These are phyloP conservation scores for Ericerus pela DNA, from an alignment of 1,140 invertebrate genomes.

Conservation along the genomic window DNA sequence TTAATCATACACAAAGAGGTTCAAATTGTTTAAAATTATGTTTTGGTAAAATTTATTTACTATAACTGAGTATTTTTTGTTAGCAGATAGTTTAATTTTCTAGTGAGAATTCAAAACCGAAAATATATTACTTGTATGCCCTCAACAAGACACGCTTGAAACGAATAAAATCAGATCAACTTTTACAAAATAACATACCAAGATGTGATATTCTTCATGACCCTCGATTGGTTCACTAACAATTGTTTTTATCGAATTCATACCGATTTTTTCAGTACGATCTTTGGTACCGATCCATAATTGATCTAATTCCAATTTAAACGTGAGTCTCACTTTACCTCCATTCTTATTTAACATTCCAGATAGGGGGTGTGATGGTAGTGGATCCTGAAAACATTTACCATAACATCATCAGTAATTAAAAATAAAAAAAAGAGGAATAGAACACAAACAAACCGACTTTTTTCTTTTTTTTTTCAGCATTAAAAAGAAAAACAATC, in stretches of 20 bases:
- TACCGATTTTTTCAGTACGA: constrained; percentile 79
- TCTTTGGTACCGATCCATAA: constrained; percentile 90
- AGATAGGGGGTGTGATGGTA: constrained; percentile 66
- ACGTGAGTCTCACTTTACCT: constrained; percentile 82
- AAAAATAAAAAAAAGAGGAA: neutral
- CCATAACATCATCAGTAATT: neutral
- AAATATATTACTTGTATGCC: neutral
- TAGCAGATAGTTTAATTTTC: no score
- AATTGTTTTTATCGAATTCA: constrained; percentile 77
- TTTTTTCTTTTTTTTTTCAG: no score
- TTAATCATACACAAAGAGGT: no score
- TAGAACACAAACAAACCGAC: no score
- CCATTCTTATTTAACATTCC: constrained; percentile 86
- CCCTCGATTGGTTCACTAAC: constrained; percentile 73
- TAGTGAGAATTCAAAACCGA: no score
- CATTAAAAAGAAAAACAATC: no score
- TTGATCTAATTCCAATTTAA: constrained; percentile 83
- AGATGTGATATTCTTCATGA: constrained; percentile 83
- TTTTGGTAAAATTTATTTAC: no score
- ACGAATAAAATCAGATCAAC: neutral
- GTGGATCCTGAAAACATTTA: constrained; percentile 43
- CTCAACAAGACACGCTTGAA: neutral
- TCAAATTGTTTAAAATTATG: no score
- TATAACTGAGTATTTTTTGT: no score
- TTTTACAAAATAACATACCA: constrained; percentile 55